A percentile compares a stretch with the other conserved stretches of the same genome.
These are phyloP conservation scores for Camptogramma bilineatum DNA, from an alignment of 2,888 invertebrate genomes.

Conservation along the genomic window DNA sequence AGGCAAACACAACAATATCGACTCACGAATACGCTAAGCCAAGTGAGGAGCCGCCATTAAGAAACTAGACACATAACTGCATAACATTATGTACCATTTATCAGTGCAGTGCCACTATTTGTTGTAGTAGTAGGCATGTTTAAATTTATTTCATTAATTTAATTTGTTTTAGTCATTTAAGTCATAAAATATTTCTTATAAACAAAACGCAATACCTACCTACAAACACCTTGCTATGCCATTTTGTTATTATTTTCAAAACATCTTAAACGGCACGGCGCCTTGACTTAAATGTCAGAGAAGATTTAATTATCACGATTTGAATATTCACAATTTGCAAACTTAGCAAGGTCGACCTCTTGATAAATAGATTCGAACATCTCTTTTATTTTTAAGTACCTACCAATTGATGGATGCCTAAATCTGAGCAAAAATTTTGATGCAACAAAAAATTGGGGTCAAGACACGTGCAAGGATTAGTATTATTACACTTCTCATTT, in stretches of 20 bases:
- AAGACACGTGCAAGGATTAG: not conserved
- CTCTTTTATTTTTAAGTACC: not conserved
- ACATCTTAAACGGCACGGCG: slow-evolving; percentile 16
- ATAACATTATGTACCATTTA: too few species aligned
- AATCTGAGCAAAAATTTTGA: not conserved
- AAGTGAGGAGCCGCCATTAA: too few species aligned
- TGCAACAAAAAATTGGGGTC: not conserved
- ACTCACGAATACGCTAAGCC: too few species aligned
- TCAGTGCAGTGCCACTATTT: too few species aligned
- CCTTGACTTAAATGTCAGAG: slow-evolving; percentile 34
- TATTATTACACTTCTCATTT: too few species aligned
- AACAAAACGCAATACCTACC: not conserved
- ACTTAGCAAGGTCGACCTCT: slow-evolving; percentile 31
- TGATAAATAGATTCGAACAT: slow-evolving; percentile 2
- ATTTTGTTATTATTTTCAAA: slow-evolving; percentile 5
- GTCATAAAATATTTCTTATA: not conserved
- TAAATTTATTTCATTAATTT: not conserved
- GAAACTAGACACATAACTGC: too few species aligned
- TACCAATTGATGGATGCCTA: not conserved
- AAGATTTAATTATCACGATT: slow-evolving; percentile 30
- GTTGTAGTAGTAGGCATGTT: too few species aligned
- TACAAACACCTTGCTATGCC: not conserved
- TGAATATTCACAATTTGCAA: slow-evolving; percentile 38
- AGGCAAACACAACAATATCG: too few species aligned
- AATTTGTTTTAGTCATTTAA: too few species aligned